Evolutionary conservation across 2,113 vertebrate species (phyloP), one percentile per base, ranked within the genome.

Genomic region (Anolis carolinensis): DNA sequence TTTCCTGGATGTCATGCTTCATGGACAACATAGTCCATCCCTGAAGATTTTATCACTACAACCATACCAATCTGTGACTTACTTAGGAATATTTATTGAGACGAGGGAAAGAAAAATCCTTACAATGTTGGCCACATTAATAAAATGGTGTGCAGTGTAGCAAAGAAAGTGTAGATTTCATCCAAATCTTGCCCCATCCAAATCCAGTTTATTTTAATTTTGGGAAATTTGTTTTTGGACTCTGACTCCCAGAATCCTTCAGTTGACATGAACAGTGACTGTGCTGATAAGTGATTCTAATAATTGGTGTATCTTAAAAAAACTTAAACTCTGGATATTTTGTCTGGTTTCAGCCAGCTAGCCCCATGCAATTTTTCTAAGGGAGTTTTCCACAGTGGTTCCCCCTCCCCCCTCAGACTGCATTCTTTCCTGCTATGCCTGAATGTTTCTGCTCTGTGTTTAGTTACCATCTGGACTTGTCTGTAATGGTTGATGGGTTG

Each of bases 361-460:
- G n/a, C 55, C 20, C 13, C 16, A n/a, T 44, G 25, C 16, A 63
- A 74, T 44, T 3, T 88, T 25, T 83, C 81, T 77, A 80, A 50
- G 73, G 85, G 81, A 83, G 85, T 79, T 80, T 88, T 62, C 91
- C 86, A 50, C 79, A 75, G 72, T 91, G 90, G 90, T 3, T 13
- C 14, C 55, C 55, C 55, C 55, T 16, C 55, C 13, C 55, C 13
- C 86, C 62, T 87, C 82, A 68, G 0, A 0, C 27, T 34, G 25
- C 34, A 82, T 71, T 78, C 21, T 0, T 0, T 79, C 34, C 86
- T 84, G 74, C 34, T 52, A 76, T 21, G 79, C 44, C 30, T 67
- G 75, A 92, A 86, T 92, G 88, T 93, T 93, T 93, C 82, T 84
- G 75, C 82, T 73, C 82, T 68, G 36, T 63, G 85, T 83, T 0